Percentiles rank a stretch among this genome's conserved stretches.
These are phyloP conservation scores for Spilosoma lubricipeda DNA, from an alignment of 2,888 invertebrate species.

Conservation along the genomic window DNA sequence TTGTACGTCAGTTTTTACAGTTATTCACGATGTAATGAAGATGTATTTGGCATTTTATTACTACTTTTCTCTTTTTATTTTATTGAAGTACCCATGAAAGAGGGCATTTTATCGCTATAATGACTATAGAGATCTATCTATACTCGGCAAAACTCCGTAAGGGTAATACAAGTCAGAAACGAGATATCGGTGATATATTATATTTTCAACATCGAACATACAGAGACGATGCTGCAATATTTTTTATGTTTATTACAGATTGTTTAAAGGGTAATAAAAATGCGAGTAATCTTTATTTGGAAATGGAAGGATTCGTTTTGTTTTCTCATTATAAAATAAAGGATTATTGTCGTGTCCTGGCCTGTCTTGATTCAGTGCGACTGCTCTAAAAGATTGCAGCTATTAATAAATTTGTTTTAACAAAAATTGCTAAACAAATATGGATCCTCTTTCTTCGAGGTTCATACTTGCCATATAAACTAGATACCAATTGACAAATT, in stretches of 20 bases:
- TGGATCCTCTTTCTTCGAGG: not conserved
- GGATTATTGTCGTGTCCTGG: not conserved
- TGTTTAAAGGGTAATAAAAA: not conserved
- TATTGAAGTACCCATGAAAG: slow-evolving; percentile 22
- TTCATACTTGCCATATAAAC: not conserved
- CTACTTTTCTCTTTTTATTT: slow-evolving; percentile 46
- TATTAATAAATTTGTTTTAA: not conserved
- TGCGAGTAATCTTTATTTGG: not conserved
- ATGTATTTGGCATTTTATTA: slow-evolving; percentile 45
- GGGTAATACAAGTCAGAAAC: slow-evolving; percentile 17
- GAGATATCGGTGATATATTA: slow-evolving; percentile 37
- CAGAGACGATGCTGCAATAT: slow-evolving; percentile 6
- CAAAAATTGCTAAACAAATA: not conserved
- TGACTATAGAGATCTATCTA: slow-evolving; percentile 5
- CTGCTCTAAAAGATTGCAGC: not conserved
- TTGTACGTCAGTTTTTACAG: slow-evolving; percentile 47
- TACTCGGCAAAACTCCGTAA: slow-evolving; percentile 5
- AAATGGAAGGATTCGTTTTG: not conserved
- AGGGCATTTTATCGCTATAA: slow-evolving; percentile 30
- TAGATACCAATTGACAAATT: not conserved
- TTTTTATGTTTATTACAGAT: not conserved
- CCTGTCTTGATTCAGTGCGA: not conserved
- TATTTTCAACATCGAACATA: slow-evolving; percentile 30
- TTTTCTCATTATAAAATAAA: not conserved
- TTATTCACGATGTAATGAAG: slow-evolving; percentile 30